Evolutionary conservation across 2,888 invertebrate genomes (phyloP), one percentile per base, ranked within the genome.

Genomic region (Lasioglossum villosulum): DNA sequence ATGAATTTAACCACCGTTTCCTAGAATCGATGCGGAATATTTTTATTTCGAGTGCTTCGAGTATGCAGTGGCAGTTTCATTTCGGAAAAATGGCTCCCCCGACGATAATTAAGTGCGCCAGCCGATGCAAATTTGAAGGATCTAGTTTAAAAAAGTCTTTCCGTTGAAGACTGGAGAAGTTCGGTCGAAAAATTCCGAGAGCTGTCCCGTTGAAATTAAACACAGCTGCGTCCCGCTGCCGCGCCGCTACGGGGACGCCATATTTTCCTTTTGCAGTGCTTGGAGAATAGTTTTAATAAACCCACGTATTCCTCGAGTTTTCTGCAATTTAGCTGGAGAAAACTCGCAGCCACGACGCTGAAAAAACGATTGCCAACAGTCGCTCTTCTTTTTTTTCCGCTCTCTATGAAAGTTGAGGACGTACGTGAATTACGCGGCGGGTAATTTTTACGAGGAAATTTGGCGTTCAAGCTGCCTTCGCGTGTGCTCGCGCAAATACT

Each of bases 151-250:
- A 68, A 68, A 34, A 66, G 66, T 68, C 30, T 37, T 10, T 37
- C 14, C 14, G 39, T n/a, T 12, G 59, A 14, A 59, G 59, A n/a
- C 42, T 23, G 68, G 12, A 48, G 19, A 76, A 52, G 42, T 76
- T 81, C 12, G 52, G 68, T 30, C 27, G 56, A 71, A 72, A 59
- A 59, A 72, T 78, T 39, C 59, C 71, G 59, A n/a, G 42, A 30
- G 71, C 42, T 56, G 78, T 72, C 63, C 56, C 63, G 42, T 71
- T 78, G 45, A 71, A 75, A 83, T 84, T 83, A 75, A 82, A 84
- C 75, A 70, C 34, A 68, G 6, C 78, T 23, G 42, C 16, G 52
- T 77, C 34, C 27, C 56, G 12, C 39, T 14, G 5, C 45, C 42
- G 42, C 42, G 42, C 42, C 14, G 42, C 39, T 10, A 39, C 14